These are phyloP conservation scores for Mythimna pallens DNA, from an alignment of 2,888 invertebrate species.

Conservation along the genomic window DNA sequence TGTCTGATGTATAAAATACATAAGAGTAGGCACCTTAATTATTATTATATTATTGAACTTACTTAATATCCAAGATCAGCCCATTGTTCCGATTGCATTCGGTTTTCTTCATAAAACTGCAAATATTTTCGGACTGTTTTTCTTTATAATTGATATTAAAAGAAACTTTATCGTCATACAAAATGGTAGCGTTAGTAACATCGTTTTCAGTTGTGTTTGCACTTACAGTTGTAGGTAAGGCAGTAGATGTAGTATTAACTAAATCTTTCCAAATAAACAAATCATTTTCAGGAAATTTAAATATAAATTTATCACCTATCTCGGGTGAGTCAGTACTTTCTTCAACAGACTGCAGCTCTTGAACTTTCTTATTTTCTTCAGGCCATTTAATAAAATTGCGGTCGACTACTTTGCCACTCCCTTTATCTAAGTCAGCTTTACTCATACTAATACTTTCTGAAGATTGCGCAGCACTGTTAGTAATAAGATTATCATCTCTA, in stretches of 20 bases:
- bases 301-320: slow-evolving; percentile 70
- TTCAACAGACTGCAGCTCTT: slow-evolving; percentile 31
- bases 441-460: slow-evolving; percentile 25
- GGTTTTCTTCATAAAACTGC: slow-evolving; percentile 75
- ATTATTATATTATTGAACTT: slow-evolving; percentile 32
- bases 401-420: not conserved
- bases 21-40: not conserved
- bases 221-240: slow-evolving; percentile 1
- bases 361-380: slow-evolving; percentile 25
- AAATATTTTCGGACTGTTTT: slow-evolving; percentile 74
- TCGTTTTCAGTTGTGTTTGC: slow-evolving; percentile 1
- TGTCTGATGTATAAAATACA: slow-evolving; percentile 3
- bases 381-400: slow-evolving; percentile 53
- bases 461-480: slow-evolving; percentile 33
- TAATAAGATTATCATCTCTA: slow-evolving; percentile 69
- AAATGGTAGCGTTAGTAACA: slow-evolving; percentile 9
- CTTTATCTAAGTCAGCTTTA: slow-evolving; percentile 16
- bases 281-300: slow-evolving; percentile 73
- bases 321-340: slow-evolving; percentile 35
- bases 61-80: slow-evolving; percentile 69
- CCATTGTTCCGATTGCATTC: slow-evolving; percentile 77
- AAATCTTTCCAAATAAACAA: slow-evolving; percentile 42
- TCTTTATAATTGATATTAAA: slow-evolving; percentile 52
- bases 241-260: slow-evolving; percentile 16
- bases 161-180: slow-evolving; percentile 49